Evolutionary conservation across 2,888 invertebrate species (phyloP), one percentile per base, ranked within the genome.

Genomic region (Gastracanthus pulcherrimus): DNA sequence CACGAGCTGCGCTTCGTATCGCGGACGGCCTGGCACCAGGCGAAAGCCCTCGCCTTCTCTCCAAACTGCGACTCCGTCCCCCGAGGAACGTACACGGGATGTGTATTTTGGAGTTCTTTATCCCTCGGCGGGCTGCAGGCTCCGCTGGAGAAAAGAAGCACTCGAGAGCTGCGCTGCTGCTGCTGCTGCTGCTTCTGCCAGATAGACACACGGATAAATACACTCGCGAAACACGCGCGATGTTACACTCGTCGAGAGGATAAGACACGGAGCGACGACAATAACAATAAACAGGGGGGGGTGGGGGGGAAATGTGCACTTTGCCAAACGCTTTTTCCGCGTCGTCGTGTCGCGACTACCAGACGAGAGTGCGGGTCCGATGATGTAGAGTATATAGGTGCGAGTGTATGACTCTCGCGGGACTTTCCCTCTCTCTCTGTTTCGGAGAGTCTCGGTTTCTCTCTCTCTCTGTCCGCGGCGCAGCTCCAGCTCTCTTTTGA

Each of bases 401-500:
- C 58, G 58, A 26, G 23, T 23, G 11, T 29, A 16, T 48, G 19
- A 69, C 13, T 41, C 29, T 16, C 41, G 36, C 34, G 19, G 29
- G 29, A 60, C 72, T n/a, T 23, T 26, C 58, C 60, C 38, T 29
- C 58, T 36, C 19, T 58, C 38, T 26, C 38, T 60, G 23, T n/a
- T n/a, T n/a, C n/a, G n/a, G n/a, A n/a, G n/a, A n/a, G n/a, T n/a
- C n/a, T n/a, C n/a, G n/a, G n/a, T n/a, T 41, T n/a, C 4, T 29
- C 23, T 41, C 41, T 31, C 29, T 4, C 26, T 3, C 29, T 9
- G 29, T 31, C 23, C 41, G 31, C 45, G 23, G 45, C 70, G 58
- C 62, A 48, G 62, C 51, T 71, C 64, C 45, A 64, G 48, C 70
- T 36, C 77, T 23, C 31, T 41, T 51, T 29, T n/a, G 48, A 11